phyloP scores from a whole-genome alignment of 2,113 vertebrate species.

The Vombatus ursinus region DNA sequence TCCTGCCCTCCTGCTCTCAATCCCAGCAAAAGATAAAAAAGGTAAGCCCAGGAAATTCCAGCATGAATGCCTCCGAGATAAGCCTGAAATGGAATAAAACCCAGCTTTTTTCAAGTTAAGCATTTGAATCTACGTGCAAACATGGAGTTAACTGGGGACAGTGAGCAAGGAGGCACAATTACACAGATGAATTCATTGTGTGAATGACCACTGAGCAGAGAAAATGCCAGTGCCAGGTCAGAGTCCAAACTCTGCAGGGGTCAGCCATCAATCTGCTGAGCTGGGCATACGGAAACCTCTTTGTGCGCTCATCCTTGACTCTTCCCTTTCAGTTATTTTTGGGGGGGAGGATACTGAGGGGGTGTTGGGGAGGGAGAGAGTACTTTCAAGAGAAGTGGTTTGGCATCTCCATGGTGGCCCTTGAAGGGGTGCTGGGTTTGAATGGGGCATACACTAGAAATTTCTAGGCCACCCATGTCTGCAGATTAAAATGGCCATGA shows the following conservation, averaged over 20 bases:
- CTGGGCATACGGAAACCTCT: constrained; percentile 64
- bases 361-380: not conserved
- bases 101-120: constrained; percentile 68
- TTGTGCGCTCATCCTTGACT: constrained; percentile 72
- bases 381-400: constrained; percentile 67
- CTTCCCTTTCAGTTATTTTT: constrained; percentile 51
- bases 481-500: not conserved
- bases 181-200: constrained; percentile 88
- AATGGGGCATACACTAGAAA: not conserved
- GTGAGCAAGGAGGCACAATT: constrained; percentile 70
- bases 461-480: not conserved
- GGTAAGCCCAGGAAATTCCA: constrained; percentile 73
- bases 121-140: constrained; percentile 78
- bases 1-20: not conserved
- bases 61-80: constrained; percentile 70
- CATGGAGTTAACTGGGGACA: constrained; percentile 77
- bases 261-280: constrained; percentile 78
- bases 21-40: constrained; percentile 47
- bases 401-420: not conserved
- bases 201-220: constrained; percentile 86
- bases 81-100: constrained; percentile 64
- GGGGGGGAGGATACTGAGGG: not conserved
- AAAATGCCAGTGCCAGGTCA: constrained; percentile 78
- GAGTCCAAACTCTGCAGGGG: constrained; percentile 77
- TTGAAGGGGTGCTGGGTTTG: not conserved